phyloP scores from a whole-genome alignment of 2,797 vertebrate species.

The Sternarchorhynchus goeldii region DNA sequence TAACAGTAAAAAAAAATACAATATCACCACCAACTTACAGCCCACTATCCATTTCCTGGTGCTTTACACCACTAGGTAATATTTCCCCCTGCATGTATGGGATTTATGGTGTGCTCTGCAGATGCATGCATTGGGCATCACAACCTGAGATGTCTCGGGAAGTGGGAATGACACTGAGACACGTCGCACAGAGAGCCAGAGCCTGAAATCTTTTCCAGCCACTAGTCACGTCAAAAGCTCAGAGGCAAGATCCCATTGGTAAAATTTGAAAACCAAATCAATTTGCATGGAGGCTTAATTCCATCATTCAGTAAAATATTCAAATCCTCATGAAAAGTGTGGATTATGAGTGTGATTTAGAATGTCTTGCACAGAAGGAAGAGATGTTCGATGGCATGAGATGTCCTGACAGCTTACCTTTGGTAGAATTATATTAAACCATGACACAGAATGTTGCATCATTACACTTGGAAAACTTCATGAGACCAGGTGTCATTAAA shows the following conservation, averaged over 20 bases:
- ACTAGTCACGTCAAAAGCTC: slow-evolving; percentile 51
- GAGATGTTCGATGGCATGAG: slow-evolving; percentile 19
- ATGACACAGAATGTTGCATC: neutral
- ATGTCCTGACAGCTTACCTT: slow-evolving; percentile 15
- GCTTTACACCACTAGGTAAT: slow-evolving; percentile 12
- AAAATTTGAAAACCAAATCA: slow-evolving; percentile 56
- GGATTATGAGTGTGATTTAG: slow-evolving; percentile 48
- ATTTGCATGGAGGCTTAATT: slow-evolving; percentile 56
- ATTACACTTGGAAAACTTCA: neutral
- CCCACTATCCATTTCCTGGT: neutral
- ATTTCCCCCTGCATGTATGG: slow-evolving; percentile 5
- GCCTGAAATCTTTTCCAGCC: slow-evolving; percentile 40
- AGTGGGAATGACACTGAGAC: slow-evolving; percentile 15
- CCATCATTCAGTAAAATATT: slow-evolving; percentile 59
- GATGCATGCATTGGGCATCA: slow-evolving; percentile 1
- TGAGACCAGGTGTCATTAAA: neutral
- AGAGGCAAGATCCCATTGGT: slow-evolving; percentile 48
- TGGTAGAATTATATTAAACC: slow-evolving; percentile 23
- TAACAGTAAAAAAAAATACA: slow-evolving; percentile 16
- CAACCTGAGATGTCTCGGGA: neutral
- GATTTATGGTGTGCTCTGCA: slow-evolving; percentile 9
- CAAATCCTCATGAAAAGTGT: slow-evolving; percentile 48
- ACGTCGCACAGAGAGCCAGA: slow-evolving; percentile 34
- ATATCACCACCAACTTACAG: slow-evolving; percentile 12
- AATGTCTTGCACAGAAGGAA: slow-evolving; percentile 32